Evolutionary conservation across 2,113 vertebrate genomes (phyloP).

Genomic region (Seriola rivoliana): DNA sequence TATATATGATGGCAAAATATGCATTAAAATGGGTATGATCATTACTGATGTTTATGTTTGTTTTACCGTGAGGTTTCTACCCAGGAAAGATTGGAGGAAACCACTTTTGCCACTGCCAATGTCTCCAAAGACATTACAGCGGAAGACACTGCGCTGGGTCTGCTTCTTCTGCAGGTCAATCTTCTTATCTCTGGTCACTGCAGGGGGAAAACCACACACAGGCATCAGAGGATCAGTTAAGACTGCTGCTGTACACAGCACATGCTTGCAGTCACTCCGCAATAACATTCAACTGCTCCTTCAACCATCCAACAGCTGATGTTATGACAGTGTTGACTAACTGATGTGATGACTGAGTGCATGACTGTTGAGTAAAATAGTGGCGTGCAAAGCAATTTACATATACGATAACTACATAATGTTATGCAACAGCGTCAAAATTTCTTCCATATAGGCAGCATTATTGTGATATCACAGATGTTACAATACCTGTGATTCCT

Average conservation of each 20-base stretch:
- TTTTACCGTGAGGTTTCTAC: slow-evolving; percentile 91
- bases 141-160: slow-evolving; percentile 96
- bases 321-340: neutral
- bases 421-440: too few species aligned
- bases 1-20: neutral
- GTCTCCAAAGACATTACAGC: slow-evolving; percentile 94
- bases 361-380: neutral
- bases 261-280: slow-evolving; percentile 3
- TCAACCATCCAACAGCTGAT: neutral
- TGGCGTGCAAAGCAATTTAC: neutral
- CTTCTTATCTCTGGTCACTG: slow-evolving; percentile 97
- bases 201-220: slow-evolving; percentile 16
- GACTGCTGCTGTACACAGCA: slow-evolving; percentile 11
- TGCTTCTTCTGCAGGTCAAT: slow-evolving; percentile 98
- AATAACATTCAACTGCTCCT: neutral
- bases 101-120: slow-evolving; percentile 93
- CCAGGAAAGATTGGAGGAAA: slow-evolving; percentile 94
- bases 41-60: neutral
- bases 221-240: slow-evolving; percentile 59
- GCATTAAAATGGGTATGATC: neutral
- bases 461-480: neutral
- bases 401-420: too few species aligned
- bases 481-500: slow-evolving; percentile 90
- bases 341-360: neutral
- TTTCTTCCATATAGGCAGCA: too few species aligned